Base-by-base conservation (phyloP, 1,140 invertebrate species). In the Dendroctonus ponderosae region DNA sequence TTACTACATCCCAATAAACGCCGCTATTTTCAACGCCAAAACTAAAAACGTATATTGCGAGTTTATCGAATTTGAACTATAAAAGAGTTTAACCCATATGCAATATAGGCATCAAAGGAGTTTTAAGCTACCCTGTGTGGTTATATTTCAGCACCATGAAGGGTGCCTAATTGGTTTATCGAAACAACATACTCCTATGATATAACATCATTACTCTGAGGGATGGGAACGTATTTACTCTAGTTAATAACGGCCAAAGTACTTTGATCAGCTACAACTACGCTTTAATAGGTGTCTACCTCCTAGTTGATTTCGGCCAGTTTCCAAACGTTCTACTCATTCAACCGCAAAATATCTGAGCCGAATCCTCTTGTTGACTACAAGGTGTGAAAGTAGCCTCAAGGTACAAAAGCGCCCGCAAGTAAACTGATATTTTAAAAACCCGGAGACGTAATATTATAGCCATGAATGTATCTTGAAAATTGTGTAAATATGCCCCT, bases 401-500 rank as follows among this genome's bases (percentile, higher is more conserved):
- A 11, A 11, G 9, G 4, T 46, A 46, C 7, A 37, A 38, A 41
- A 60, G 54, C 26, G 15, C 41, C 43, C 58, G 43, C 6, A 9
- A n/a, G 62, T 52, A 56, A 58, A 54, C 53, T 43, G 53, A 64
- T 69, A 48, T 54, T 56, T 62, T 57, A 46, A 59, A 38, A 59
- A 59, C 42, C 5, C 12, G 44, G 53, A 49, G 40, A 44, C 8
- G 44, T 50, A 61, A 58, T 43, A 42, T 12, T 58, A 44, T 60
- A 57, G 39, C 51, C 48, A 39, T 60, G 63, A 70, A 70, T 62
- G 48, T 53, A 14, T 39, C 68, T 69, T 67, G 62, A 62, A 68
- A 62, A 67, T 71, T 67, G 58, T 59, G 49, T 69, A 67, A 67
- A 69, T 69, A 62, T 66, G 53, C 62, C 58, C 68, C 66, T 71